phyloP scores from a whole-genome alignment of 2,797 vertebrate species.

The Acipenser ruthenus region DNA sequence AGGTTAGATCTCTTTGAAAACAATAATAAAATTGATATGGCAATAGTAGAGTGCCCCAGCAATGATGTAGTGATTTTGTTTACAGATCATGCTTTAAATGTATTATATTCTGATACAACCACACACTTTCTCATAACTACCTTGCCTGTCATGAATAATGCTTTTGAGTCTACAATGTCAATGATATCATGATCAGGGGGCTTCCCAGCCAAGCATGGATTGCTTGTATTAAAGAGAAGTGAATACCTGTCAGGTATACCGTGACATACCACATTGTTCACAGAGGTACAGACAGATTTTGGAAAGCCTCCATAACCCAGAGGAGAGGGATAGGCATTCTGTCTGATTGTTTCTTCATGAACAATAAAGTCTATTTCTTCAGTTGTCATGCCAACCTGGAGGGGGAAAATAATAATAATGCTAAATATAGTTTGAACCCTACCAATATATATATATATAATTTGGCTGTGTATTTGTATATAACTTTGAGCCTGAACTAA shows the following conservation, averaged over 20 bases:
- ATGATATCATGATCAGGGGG: slow-evolving; percentile 38
- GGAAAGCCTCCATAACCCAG: slow-evolving; percentile 86
- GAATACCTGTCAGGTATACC: slow-evolving; percentile 85
- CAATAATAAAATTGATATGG: no score
- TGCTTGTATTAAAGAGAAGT: slow-evolving; percentile 35
- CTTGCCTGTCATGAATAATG: slow-evolving; percentile 25
- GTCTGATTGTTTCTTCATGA: slow-evolving; percentile 84
- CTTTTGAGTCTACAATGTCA: slow-evolving; percentile 43
- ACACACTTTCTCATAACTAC: slow-evolving; percentile 24
- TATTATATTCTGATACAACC: no score
- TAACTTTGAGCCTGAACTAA: no score
- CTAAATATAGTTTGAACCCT: no score
- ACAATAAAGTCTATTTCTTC: slow-evolving; percentile 94
- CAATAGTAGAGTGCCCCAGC: no score
- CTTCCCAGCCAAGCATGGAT: slow-evolving; percentile 34
- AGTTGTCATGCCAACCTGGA: slow-evolving; percentile 91
- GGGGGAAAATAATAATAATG: neutral
- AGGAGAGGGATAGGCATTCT: slow-evolving; percentile 93
- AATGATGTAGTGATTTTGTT: no score
- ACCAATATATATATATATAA: no score
- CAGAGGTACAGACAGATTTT: slow-evolving; percentile 95
- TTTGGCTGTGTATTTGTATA: no score
- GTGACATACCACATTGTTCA: slow-evolving; percentile 89
- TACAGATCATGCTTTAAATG: no score
- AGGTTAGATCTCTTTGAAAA: no score